Conservation (phyloP, 2,888 invertebrate species). For the Synergus itoensis region DNA sequence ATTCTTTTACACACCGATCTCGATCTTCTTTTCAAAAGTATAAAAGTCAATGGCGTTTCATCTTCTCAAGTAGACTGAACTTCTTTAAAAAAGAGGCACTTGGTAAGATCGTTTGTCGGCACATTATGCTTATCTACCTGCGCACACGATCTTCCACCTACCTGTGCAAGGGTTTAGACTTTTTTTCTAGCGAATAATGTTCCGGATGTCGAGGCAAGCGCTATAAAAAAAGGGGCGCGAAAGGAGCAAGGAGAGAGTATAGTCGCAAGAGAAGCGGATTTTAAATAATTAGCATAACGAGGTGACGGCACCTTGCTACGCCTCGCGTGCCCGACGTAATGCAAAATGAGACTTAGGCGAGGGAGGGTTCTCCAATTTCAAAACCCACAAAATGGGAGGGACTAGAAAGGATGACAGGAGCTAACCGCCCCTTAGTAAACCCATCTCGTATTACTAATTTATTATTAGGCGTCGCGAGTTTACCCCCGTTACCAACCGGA, state of each 20-base stretch:
- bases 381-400: constrained; percentile 59
- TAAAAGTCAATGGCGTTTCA: constrained; percentile 38
- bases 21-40: constrained; percentile 15
- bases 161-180: constrained; percentile 14
- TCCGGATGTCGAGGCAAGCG: constrained; percentile 11
- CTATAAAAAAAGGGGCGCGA: constrained; percentile 34
- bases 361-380: constrained; percentile 70
- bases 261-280: constrained; percentile 58
- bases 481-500: constrained; percentile 63
- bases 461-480: constrained; percentile 72
- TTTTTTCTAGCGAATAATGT: constrained; percentile 9
- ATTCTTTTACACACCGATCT: background rate
- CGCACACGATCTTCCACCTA: constrained; percentile 19
- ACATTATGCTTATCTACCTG: constrained; percentile 43
- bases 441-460: constrained; percentile 76
- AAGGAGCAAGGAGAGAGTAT: constrained; percentile 17
- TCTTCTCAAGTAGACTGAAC: constrained; percentile 23
- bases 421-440: constrained; percentile 67
- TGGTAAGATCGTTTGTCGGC: constrained; percentile 33
- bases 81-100: constrained; percentile 18
- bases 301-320: constrained; percentile 61
- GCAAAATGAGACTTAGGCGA: constrained; percentile 51
- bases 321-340: constrained; percentile 48
- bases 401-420: constrained; percentile 62
- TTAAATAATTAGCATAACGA: constrained; percentile 76